Percentiles rank a stretch among this genome's conserved stretches.
Conservation (phyloP, 2,888 invertebrate genomes). For the Monoplex corrugatus region DNA sequence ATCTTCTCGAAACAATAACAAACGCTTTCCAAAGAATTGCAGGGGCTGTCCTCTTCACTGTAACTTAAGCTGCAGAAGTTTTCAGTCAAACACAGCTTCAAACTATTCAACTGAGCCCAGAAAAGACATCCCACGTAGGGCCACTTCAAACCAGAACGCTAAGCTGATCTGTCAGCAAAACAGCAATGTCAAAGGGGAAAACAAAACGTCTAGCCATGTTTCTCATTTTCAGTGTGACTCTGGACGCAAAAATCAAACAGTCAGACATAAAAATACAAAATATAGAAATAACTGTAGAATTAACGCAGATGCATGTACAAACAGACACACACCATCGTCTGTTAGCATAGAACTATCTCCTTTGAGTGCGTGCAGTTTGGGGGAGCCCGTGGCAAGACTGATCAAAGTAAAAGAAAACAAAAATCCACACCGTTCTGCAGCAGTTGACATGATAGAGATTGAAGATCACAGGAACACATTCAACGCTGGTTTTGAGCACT, state of each 20-base stretch:
- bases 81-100: not conserved
- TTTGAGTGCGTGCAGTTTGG: not conserved
- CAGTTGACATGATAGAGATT: not conserved
- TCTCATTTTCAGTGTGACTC: not conserved
- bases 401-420: not conserved
- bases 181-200: too few relatives aligned
- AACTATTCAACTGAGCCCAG: too few relatives aligned
- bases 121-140: too few relatives aligned
- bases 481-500: not conserved
- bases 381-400: not conserved
- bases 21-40: not conserved
- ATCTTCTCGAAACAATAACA: not conserved
- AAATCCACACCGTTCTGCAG: not conserved
- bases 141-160: too few relatives aligned
- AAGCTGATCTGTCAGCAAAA: too few relatives aligned
- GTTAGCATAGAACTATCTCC: constrained; percentile 27
- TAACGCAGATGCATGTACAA: not conserved
- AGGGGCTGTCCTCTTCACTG: not conserved
- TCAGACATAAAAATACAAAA: not conserved
- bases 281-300: not conserved
- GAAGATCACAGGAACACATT: not conserved
- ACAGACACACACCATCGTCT: not conserved
- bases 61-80: not conserved
- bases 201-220: too few relatives aligned
- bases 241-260: not conserved